Percentiles rank a stretch among this genome's conserved stretches.
phyloP scores from a whole-genome alignment of 2,797 vertebrate species.

The Propithecus deckenii region DNA sequence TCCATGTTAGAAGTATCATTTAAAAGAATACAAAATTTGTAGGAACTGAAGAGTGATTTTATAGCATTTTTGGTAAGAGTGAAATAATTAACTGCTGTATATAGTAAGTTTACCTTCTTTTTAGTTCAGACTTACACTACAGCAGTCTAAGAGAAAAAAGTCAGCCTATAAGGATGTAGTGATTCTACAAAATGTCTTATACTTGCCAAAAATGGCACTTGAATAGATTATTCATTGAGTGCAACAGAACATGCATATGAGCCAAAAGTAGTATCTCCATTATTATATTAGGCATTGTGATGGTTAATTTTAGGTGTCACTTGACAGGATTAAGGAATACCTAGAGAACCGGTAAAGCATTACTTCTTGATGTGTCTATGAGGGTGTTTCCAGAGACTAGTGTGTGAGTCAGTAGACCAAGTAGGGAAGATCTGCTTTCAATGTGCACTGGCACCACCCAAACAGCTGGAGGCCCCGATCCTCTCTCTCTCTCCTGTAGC shows the following conservation, averaged over 20 bases:
- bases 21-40: conserved; percentile 8
- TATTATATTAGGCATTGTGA: background rate
- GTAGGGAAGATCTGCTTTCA: background rate
- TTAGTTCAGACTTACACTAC: background rate
- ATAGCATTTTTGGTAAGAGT: background rate
- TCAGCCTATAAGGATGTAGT: background rate
- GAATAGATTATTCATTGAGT: background rate
- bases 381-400: background rate
- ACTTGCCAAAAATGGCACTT: background rate
- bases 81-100: background rate
- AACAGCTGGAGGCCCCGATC: background rate
- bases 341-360: background rate
- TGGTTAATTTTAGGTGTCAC: background rate
- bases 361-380: background rate
- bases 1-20: background rate
- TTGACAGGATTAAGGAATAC: background rate
- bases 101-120: conserved; percentile 10
- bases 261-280: background rate
- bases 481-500: background rate
- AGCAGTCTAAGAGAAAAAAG: background rate
- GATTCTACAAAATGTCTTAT: background rate
- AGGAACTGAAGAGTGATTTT: background rate
- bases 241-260: background rate
- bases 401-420: background rate
- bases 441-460: background rate